Evolutionary conservation across 2,888 invertebrate genomes (phyloP), one percentile per base, ranked within the genome.

Genomic region (Chesias legatella): DNA sequence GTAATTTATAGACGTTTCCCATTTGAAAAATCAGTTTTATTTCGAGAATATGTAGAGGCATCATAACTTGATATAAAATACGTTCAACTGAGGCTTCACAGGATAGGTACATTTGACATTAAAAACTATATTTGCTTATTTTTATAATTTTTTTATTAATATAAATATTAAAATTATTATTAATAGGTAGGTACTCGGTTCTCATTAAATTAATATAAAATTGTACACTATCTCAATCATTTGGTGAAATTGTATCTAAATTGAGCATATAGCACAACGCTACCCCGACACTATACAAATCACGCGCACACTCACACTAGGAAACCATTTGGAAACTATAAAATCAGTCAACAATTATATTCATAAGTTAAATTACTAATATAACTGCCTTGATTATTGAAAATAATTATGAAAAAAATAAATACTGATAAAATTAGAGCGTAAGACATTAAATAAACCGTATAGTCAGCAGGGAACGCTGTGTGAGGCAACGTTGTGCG

Each of bases 241-340:
- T 83, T 82, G 83, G 81, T 85, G 86, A 84, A 79, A 81, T 80
- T 81, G 80, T 84, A 82, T 83, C 83, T 86, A 84, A 84, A 84
- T 86, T 88, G 86, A 86, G 86, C 88, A 85, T 79, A 82, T 79
- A 84, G 85, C 88, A 86, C 86, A 86, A 85, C 86, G 85, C 85
- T 79, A 84, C 82, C 88, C 76, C 77, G 69, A 79, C 82, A 79
- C 80, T 75, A 46, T 40, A 53, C 46, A 70, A 57, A 70, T 62
- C 64, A 45, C 61, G 70, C 70, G 73, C 73, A 74, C 76, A 58
- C 77, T 79, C 79, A 80, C 80, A 79, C 79, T 70, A 83, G 79
- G 79, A 84, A 80, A 80, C 75, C 75, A 77, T 78, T 79, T 85
- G 85, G 83, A 84, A 84, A 86, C 78, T 78, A 83, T 77, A 75